Base-by-base conservation (phyloP, 2,888 invertebrate species). In the Coelinius sp. region DNA sequence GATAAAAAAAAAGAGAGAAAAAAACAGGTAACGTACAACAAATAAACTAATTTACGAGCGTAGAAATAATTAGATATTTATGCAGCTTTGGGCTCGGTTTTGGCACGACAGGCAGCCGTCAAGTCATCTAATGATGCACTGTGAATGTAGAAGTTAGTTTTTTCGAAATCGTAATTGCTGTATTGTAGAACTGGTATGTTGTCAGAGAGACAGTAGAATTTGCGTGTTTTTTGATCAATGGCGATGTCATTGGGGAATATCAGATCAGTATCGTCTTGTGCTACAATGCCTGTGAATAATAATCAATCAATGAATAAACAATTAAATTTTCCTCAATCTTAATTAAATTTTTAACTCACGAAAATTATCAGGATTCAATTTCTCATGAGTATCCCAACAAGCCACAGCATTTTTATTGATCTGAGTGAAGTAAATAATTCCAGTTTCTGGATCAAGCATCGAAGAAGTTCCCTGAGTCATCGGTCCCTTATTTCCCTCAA, bases 181-280 rank as follows among this genome's bases (percentile, higher is more conserved):
- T 82, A 78, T 65, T 81, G 74, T 25, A 85, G 81, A 64, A 78
- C 80, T 14, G 84, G 85, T 4, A 88, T 75, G 71, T 85, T 87
- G 63, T 86, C 82, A 5, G 85, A 79, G 6, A 88, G 73, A 17
- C 82, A 82, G 71, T 84, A 87, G 12, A 88, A 74, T 70, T 81
- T 84, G 12, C 78, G 77, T 1, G 73, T 63, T 4, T 69, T 53
- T 5, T 76, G 70, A 46, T 85, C 83, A 52, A 86, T 79, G 6
- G 78, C 83, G 72, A 95, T 83, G 81, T 95, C 95, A 81, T 95
- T 95, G 7, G 94, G 94, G 84, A 95, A 95, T 68, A 94, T 90
- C 73, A 93, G 88, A 6, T 91, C 90, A 41, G 90, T 89, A n/a
- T 92, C 90, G 82, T 95, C 93, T 65, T 90, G 91, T 72, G 92